Base-by-base conservation (phyloP, 2,888 invertebrate genomes). In the Hemithea aestivaria region DNA sequence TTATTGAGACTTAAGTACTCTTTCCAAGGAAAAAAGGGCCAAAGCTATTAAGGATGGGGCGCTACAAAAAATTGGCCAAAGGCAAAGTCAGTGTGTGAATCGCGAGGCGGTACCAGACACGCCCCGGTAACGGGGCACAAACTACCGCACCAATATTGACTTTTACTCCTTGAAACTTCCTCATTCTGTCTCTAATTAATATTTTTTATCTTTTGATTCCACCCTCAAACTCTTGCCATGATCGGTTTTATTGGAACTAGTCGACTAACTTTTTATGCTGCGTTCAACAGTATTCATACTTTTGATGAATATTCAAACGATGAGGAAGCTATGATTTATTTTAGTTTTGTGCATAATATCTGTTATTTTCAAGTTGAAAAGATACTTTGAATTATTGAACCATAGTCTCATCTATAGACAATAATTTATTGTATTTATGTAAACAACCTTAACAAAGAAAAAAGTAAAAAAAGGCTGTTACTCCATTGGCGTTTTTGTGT, bases 111-210 rank as follows among this genome's bases (percentile, higher is more conserved):
- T 48, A 44, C 51, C 56, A 65, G 75, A 73, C 69, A 73, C 68
- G 67, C 71, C 72, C 65, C 65, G 66, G 62, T 73, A 74, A 74
- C 74, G 68, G 69, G 63, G 63, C 73, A 71, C 74, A 70, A 73
- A 75, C 76, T 73, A 75, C 74, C 69, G 62, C 67, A 68, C 75
- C 68, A 75, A 74, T 77, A 77, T 77, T 77, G 77, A 76, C 77
- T 74, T 75, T 76, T 68, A 56, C 70, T 72, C 62, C 68, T 74
- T 69, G 54, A 71, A 76, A 73, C 73, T 74, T 73, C 58, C 68
- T 65, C 68, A 62, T 68, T 69, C 62, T 51, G 52, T 59, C 55
- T 54, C 59, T 69, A 73, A 75, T 76, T 74, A 70, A 65, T 71
- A 65, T 66, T 64, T 69, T 68, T 62, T 56, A 53, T 55, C 49